A percentile compares a stretch with the other conserved stretches of the same genome.
Evolutionary conservation across 2,888 invertebrate species (phyloP).

Genomic region (Netelia melanura): DNA sequence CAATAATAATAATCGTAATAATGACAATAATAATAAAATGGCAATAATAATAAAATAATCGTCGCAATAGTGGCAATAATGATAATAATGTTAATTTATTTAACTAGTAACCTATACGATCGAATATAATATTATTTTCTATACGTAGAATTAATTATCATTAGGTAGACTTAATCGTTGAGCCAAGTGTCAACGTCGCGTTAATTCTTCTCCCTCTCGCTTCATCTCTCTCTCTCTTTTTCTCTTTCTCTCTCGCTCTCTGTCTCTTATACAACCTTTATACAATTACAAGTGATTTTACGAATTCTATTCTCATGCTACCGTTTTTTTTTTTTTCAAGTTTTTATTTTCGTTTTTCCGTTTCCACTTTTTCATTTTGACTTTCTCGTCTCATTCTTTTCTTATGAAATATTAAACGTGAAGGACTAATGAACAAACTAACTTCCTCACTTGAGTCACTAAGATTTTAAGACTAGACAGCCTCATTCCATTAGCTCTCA

Average conservation of each 20-base stretch:
- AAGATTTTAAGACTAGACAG: constrained; percentile 84
- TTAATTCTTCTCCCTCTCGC: constrained; percentile 61
- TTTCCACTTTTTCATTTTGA: constrained; percentile 66
- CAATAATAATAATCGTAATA: constrained; percentile 76
- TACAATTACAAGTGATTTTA: constrained; percentile 70
- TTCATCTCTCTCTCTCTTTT: constrained; percentile 34
- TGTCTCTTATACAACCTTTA: constrained; percentile 68
- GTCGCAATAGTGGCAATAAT: constrained; percentile 74
- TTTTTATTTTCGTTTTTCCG: constrained; percentile 34
- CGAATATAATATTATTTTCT: constrained; percentile 74
- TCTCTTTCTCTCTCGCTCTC: constrained; percentile 20
- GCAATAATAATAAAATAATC: constrained; percentile 77
- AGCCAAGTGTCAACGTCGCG: constrained; percentile 63
- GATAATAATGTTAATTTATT: constrained; percentile 74
- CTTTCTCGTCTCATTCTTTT: constrained; percentile 44
- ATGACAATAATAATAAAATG: constrained; percentile 78
- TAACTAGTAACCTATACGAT: constrained; percentile 67
- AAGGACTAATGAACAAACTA: constrained; percentile 76
- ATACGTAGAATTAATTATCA: constrained; percentile 78
- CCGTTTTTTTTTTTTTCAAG: constrained; percentile 12
- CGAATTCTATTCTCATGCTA: constrained; percentile 33
- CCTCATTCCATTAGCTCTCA: constrained; percentile 78
- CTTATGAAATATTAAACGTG: constrained; percentile 73
- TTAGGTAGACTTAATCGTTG: constrained; percentile 71
- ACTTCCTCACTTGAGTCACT: constrained; percentile 76